These are phyloP conservation scores for Phalacrocorax aristotelis DNA, from an alignment of 2,113 vertebrate genomes.

Conservation along the genomic window DNA sequence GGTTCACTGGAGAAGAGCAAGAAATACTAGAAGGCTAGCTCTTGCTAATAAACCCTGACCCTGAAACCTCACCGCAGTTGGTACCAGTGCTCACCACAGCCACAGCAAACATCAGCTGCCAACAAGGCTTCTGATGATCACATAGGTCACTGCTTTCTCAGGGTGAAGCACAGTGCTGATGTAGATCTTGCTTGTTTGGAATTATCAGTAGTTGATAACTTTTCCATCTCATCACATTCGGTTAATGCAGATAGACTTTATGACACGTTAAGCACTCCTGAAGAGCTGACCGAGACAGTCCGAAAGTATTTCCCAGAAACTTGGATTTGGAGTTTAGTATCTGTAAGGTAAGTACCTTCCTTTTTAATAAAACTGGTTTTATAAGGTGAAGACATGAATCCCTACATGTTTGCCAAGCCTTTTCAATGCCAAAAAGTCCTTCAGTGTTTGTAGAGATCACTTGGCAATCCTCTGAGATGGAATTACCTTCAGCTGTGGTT, in stretches of 20 bases:
- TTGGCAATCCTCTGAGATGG: background rate
- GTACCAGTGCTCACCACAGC: background rate
- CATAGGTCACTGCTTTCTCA: background rate
- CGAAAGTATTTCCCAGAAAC: conserved; percentile 78
- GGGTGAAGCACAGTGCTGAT: background rate
- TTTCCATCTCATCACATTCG: background rate
- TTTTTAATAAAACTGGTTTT: background rate
- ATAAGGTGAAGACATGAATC: background rate
- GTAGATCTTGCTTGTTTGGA: background rate
- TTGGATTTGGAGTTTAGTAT: conserved; percentile 75
- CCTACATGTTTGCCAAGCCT: background rate
- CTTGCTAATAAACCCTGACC: background rate
- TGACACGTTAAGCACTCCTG: background rate
- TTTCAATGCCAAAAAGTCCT: background rate
- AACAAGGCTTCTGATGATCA: background rate
- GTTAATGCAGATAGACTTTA: fast-evolving
- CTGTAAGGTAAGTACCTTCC: conserved; percentile 50
- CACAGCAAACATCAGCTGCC: background rate
- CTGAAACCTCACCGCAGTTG: background rate
- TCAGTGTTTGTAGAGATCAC: background rate
- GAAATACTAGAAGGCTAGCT: background rate
- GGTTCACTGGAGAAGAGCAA: background rate
- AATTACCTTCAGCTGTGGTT: background rate
- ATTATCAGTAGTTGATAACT: background rate
- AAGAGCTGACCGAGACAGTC: conserved; percentile 36